Base-by-base conservation (phyloP, 2,113 vertebrate species). In the Calcarius ornatus region DNA sequence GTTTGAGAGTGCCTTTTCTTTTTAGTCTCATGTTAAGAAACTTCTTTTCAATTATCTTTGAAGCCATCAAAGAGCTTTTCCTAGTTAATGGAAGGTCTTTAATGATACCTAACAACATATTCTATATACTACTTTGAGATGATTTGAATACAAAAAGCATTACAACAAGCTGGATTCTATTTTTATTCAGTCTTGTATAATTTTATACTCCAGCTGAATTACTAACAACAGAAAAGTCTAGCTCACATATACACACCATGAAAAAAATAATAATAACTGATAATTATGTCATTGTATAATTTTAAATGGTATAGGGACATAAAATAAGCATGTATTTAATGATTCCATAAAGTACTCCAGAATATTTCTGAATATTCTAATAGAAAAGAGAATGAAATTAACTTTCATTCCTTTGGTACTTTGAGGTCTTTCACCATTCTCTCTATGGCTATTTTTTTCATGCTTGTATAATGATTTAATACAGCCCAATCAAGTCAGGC, bases 351-450 rank as follows among this genome's bases (percentile, higher is more conserved):
- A 73, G 57, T 51, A 88, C 9, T 71, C n/a, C 47, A 77, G 48
- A 37, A 43, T 82, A 90, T 97, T 97, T 92, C 54, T 96, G 73
- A 81, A 86, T 84, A 78, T 48, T 88, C 43, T 70, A 82, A 94
- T 53, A 84, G 65, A 88, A 96, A 95, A 93, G 53, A 45, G 31
- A 96, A 93, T 84, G 5, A 86, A 95, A 94, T 87, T 70, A 30
- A 12, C 86, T 53, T 65, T 63, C 10, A 64, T 88, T 93, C 78
- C 88, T 86, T 72, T 69, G n/a, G 30, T 73, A 88, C 86, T 94
- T 82, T 77, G 72, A 75, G 93, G 79, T 87, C 70, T 94, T 94
- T 96, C 81, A 92, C 45, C 28, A 33, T 81, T 86, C 19, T 71
- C 73, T 65, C 68, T 79, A 56, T 28, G 28, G 42, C 2, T n/a